A percentile compares a stretch with the other conserved stretches of the same genome.
These are phyloP conservation scores for Ovis canadensis DNA, from an alignment of 2,113 vertebrate genomes.

Conservation along the genomic window DNA sequence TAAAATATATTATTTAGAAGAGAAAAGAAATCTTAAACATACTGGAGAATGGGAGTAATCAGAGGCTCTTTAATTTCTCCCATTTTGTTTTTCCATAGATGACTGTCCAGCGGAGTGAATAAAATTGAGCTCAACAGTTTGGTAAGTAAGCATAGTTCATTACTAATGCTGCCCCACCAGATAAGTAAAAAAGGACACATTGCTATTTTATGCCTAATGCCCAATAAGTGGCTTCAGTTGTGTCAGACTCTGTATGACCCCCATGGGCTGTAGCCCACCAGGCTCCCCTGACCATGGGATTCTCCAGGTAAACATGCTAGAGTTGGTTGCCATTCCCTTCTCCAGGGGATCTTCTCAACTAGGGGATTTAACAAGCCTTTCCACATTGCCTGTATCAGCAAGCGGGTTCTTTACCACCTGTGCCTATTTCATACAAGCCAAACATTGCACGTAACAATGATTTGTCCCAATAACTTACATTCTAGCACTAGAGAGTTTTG, in stretches of 20 bases:
- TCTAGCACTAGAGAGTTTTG: neutral
- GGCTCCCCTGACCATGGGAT: neutral
- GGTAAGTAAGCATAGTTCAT: neutral
- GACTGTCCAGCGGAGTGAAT: neutral
- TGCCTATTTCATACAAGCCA: neutral
- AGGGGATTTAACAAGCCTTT: fast-evolving
- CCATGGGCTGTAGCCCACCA: neutral
- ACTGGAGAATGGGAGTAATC: neutral
- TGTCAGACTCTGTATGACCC: neutral
- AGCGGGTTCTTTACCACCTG: neutral
- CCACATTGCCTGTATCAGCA: neutral
- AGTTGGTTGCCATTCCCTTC: no score
- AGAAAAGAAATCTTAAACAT: neutral
- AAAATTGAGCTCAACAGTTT: neutral
- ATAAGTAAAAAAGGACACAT: no score
- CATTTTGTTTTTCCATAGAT: neutral
- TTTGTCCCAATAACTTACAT: neutral
- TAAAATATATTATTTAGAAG: neutral
- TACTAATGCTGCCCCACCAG: neutral
- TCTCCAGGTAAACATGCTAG: neutral
- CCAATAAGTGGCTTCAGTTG: neutral
- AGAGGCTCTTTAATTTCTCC: neutral
- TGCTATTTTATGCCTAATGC: neutral
- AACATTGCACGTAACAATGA: fast-evolving
- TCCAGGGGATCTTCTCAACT: fast-evolving